Conservation (phyloP, 1,140 invertebrate species). For the Colletes gigas region DNA sequence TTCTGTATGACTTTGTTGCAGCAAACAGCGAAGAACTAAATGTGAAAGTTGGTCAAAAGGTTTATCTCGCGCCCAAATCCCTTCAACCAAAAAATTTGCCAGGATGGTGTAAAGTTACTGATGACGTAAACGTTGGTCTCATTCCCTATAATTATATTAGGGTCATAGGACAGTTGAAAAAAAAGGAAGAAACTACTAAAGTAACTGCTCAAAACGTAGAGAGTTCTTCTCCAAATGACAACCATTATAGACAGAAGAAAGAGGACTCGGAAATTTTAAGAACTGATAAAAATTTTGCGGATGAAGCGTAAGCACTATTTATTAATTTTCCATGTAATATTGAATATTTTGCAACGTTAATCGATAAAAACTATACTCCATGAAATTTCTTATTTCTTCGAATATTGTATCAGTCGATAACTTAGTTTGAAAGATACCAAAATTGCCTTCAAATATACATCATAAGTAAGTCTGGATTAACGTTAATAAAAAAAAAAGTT, state of each 20-base stretch:
- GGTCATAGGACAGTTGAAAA: slow-evolving; percentile 73
- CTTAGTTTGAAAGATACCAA: not conserved
- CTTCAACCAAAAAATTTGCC: slow-evolving; percentile 87
- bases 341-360: not conserved
- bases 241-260: not conserved
- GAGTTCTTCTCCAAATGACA: not conserved
- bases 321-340: not conserved
- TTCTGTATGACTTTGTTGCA: slow-evolving; percentile 89
- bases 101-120: slow-evolving; percentile 89
- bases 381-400: not conserved
- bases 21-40: slow-evolving; percentile 88
- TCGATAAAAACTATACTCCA: not conserved
- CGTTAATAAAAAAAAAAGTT: too few species aligned
- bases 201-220: not conserved
- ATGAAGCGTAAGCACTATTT: not conserved
- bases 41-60: slow-evolving; percentile 88
- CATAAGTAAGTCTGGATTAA: not conserved
- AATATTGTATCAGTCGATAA: not conserved
- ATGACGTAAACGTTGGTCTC: slow-evolving; percentile 87
- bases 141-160: slow-evolving; percentile 91
- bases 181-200: slow-evolving; percentile 21
- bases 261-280: not conserved
- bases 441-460: not conserved
- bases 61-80: slow-evolving; percentile 91
- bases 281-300: not conserved